Conservation (phyloP, 2,113 vertebrate species). For the Charina bottae region DNA sequence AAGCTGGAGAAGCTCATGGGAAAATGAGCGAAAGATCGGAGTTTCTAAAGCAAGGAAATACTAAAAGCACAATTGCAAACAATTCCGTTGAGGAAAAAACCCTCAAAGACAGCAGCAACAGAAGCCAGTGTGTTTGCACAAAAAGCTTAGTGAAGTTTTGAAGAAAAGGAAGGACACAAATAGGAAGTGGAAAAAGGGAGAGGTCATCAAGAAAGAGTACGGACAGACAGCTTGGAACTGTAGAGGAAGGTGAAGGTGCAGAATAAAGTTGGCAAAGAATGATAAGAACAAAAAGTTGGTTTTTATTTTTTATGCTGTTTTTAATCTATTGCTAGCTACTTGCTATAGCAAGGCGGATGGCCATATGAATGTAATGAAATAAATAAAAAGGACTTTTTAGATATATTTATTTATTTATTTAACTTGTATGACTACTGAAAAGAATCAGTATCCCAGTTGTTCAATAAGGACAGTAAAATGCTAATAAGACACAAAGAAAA, state of each 20-base stretch:
- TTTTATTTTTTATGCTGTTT: not conserved
- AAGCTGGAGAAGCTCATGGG: not conserved
- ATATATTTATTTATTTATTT: no score
- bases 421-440: no score
- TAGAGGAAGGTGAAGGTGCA: not conserved
- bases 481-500: not conserved
- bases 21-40: not conserved
- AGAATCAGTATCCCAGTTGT: not conserved
- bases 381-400: not conserved
- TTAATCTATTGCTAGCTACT: not conserved
- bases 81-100: not conserved
- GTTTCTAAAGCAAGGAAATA: not conserved
- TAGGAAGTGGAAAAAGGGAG: not conserved
- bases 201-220: not conserved
- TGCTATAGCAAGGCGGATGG: not conserved
- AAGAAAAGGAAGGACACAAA: not conserved
- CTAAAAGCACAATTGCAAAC: not conserved
- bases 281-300: not conserved
- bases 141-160: not conserved
- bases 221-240: not conserved
- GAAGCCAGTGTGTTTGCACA: not conserved
- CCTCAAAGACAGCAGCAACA: not conserved
- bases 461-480: not conserved
- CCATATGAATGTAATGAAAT: not conserved
- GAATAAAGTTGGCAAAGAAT: not conserved